Base-by-base conservation (phyloP, 2,113 vertebrate species). In the Malaclemys terrapin region DNA sequence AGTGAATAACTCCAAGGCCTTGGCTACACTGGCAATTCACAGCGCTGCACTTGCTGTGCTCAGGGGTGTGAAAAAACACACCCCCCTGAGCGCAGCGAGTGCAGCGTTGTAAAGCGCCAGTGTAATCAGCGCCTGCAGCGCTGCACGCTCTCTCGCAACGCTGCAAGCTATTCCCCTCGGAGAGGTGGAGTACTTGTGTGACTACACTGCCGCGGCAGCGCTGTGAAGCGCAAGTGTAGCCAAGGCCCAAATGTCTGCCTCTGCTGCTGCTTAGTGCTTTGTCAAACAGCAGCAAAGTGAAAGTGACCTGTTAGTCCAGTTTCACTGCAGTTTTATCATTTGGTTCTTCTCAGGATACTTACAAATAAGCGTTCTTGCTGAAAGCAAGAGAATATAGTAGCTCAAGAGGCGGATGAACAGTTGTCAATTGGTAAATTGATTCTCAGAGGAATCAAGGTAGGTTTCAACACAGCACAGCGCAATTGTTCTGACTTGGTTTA, bases 401-500 rank as follows among this genome's bases (percentile, higher is more conserved):
- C 91, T 91, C 75, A 56, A 85, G 54, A 90, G 42, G 20, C 47
- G 56, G 65, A 72, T 72, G 84, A 95, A 62, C 50, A 50, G 38
- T 35, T 91, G 78, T 38, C 35, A 84, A 85, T 90, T 78, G 24
- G 82, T n/a, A 92, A 92, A 19, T 72, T 17, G 86, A 59, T n/a
- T 90, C n/a, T 81, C 80, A 81, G 53, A 76, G n/a, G 82, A 85
- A 10, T 8, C 52, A 94, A 95, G 95, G 87, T 25, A 80, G 52
- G 86, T 79, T 62, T 82, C 84, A 29, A 50, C 0, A 0, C 0
- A 0, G 1, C 8, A 19, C 47, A 82, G 29, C 5, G 54, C 62
- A 83, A 20, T 27, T 75, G 29, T 53, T 94, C 90, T 75, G 90
- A 85, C 27, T 52, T 31, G 8, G 24, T 3, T 65, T 35, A 10